These are phyloP conservation scores for Parascotia fuliginaria DNA, from an alignment of 2,888 invertebrate genomes.

Conservation along the genomic window DNA sequence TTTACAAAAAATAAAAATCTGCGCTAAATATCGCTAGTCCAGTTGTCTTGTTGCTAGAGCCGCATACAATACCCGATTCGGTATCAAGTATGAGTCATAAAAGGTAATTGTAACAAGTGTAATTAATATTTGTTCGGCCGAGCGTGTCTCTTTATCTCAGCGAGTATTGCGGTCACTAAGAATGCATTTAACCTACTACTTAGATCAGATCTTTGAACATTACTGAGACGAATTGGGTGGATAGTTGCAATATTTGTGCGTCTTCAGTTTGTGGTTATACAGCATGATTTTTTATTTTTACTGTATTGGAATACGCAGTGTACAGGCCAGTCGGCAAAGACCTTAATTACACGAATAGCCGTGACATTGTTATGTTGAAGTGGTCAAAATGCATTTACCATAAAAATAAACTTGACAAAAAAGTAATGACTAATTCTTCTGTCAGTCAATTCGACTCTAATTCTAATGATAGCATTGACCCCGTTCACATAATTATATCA, in stretches of 20 bases:
- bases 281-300: too few species aligned
- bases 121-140: conserved; percentile 54
- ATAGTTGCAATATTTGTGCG: too few species aligned
- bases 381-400: background rate
- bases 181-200: conserved; percentile 26
- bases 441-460: background rate
- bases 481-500: conserved; percentile 26
- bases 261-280: too few species aligned
- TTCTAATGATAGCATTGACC: conserved; percentile 3
- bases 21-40: background rate
- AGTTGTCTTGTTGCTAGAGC: background rate
- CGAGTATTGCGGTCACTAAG: conserved; percentile 52
- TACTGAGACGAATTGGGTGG: background rate
- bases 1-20: too few species aligned
- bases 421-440: conserved; percentile 5
- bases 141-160: conserved; percentile 53
- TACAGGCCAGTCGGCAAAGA: too few species aligned
- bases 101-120: conserved; percentile 42
- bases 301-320: too few species aligned
- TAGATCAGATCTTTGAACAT: background rate
- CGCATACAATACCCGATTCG: conserved; percentile 23
- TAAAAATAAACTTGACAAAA: background rate
- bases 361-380: too few species aligned
- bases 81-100: conserved; percentile 41
- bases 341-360: too few species aligned